A percentile compares a stretch with the other conserved stretches of the same genome.
phyloP scores from a whole-genome alignment of 2,113 vertebrate genomes.

The Macrotis lagotis region DNA sequence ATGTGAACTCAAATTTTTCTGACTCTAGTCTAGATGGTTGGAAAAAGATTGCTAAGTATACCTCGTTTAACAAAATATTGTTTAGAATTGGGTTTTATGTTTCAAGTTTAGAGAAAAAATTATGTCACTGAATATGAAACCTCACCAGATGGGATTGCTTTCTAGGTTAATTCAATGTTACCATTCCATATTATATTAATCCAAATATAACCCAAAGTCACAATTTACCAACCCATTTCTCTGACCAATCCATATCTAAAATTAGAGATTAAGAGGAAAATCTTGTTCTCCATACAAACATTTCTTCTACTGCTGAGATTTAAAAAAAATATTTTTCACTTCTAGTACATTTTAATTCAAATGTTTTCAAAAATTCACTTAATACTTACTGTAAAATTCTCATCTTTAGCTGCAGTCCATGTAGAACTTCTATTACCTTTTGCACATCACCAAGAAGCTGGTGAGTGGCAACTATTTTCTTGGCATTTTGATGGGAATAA shows the following conservation, averaged over 20 bases:
- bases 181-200: not conserved
- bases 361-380: constrained; percentile 7
- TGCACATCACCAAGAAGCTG: constrained; percentile 93
- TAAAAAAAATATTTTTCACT: accelerated
- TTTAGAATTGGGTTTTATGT: not conserved
- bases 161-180: not conserved
- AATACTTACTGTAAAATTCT: constrained; percentile 93
- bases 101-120: not conserved
- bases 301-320: constrained; percentile 33
- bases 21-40: not conserved
- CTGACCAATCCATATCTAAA: not conserved
- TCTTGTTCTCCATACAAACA: not conserved
- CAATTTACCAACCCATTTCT: not conserved
- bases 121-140: not conserved
- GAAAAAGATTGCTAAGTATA: not conserved
- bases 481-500: constrained; percentile 94
- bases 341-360: not conserved
- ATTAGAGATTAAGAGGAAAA: not conserved
- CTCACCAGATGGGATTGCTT: not conserved
- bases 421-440: constrained; percentile 91
- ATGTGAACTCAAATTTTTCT: not conserved
- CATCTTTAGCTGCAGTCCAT: constrained; percentile 95
- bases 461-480: constrained; percentile 93
- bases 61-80: not conserved
- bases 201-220: not conserved